Base-by-base conservation (phyloP, 1,140 invertebrate species). In the Polypedilum vanderplanki region DNA sequence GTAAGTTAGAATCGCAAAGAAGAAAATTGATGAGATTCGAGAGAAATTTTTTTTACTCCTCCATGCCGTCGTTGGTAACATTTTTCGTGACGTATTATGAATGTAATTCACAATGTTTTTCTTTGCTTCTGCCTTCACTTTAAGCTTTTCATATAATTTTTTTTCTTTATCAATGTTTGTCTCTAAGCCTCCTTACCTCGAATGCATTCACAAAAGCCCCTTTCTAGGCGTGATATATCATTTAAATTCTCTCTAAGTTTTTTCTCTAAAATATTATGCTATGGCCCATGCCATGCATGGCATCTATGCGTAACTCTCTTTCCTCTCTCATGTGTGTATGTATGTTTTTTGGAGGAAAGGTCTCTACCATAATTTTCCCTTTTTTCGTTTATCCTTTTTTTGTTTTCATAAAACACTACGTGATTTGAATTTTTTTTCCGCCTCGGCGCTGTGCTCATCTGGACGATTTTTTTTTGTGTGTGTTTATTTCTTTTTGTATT, bases 381-480 rank as follows among this genome's bases (percentile, higher is more conserved):
- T 57, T 57, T 57, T 57, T 57, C 46, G 46, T 57, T 57, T 57
- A 57, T 57, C 46, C 46, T 57, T 57, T 57, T 57, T 57, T 57
- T 57, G 46, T 57, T 57, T 57, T 57, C 46, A 57, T 57, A 57
- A 57, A 57, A 57, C 46, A n/a, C 12, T 57, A n/a, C 46, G 46
- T 57, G 46, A 57, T 57, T 57, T 57, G 46, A 57, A 57, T 57
- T 57, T 46, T 57, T 57, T 15, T n/a, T n/a, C 9, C n/a, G 46
- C n/a, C n/a, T 57, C 12, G 46, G 15, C 24, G 24, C 24, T 33
- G 24, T 33, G 46, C 46, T 57, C 46, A 57, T 57, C 46, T 57
- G 46, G 46, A 57, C 46, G 46, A 57, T 15, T 57, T 57, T 57
- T 15, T 46, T 41, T 41, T 41, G n/a, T 33, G 24, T 33, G 24